Evolutionary conservation across 2,888 invertebrate species (phyloP), one percentile per base, ranked within the genome.

Genomic region (Cotesia congregata): DNA sequence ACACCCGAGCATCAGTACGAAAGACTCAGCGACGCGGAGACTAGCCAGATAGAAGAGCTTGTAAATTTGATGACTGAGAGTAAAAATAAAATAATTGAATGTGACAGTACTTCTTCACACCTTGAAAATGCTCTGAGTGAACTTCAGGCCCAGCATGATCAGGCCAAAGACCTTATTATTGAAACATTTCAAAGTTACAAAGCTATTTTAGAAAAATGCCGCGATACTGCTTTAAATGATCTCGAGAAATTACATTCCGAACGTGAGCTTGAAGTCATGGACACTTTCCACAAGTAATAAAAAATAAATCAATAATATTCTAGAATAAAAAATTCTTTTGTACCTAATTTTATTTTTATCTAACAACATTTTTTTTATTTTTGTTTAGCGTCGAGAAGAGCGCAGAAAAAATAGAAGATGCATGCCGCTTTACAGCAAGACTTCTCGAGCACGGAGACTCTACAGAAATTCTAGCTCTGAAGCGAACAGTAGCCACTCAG

Each of bases 241-340:
- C 91, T 96, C 67, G 94, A 94, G 83, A 92, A 92, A 80, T 89
- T 96, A 80, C 97, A 98, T 88, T 94, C 95, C 78, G 94, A 95
- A 85, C 93, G 96, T 78, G 97, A 97, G 89, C 91, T 97, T 61
- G 94, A 95, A 88, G 94, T 97, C 59, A 97, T 97, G 97, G 97
- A 97, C 87, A 91, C 95, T 79, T 94, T 95, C 86, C 95, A 95
- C 86, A 93, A 87, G 90, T 90, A 83, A 17, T 17, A 30, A 6
- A 4, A n/a, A 15, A 6, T 50, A 50, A 6, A 50, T 69, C 67
- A 12, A 12, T 12, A 7, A 12, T 50, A 50, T 4, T 7, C 12
- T 7, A 7, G 50, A 50, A 4, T 9, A 12, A 50, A 50, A 50
- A 70, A 60, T 62, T 20, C 17, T 38, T 60, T 1, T 39, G 68